Evolutionary conservation across 2,888 invertebrate species (phyloP), one percentile per base, ranked within the genome.

Genomic region (Drosophila macrospina): DNA sequence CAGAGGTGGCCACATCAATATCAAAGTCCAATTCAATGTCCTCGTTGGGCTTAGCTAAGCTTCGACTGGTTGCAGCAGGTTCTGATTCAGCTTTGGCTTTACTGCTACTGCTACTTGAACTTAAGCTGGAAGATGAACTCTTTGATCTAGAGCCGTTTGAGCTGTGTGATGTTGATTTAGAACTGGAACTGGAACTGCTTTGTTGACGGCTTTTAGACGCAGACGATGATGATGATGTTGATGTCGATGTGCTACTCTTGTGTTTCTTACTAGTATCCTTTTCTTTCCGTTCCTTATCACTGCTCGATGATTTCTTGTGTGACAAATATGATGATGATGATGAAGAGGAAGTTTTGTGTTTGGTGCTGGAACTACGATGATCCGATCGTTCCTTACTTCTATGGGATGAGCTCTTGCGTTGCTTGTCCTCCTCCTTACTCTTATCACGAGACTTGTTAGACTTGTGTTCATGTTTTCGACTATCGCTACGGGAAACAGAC

Each of bases 1-100:
- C 95, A 88, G 95, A 94, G 26, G 88, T 84, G 8, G 86, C 82
- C 11, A 87, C 41, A 24, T 81, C 80, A 3, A 62, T 74, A 32
- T 77, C 76, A 28, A 67, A 78, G 39, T 82, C 77, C 16, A 79
- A 6, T 67, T 90, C 91, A 39, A 91, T 91, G 79, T 93, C 92
- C 84, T 71, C 62, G 0, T 13, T 10, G 2, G 44, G 0, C 15
- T 64, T 16, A 7, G 11, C 41, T 11, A 20, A 5, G 26, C 32
- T 45, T 7, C 55, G 44, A 1, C 28, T 61, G 1, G 13, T 3
- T 5, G 30, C 54, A 13, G 24, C 30, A 11, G 37, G 5, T 39
- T n/a, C 50, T 16, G 24, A n/a, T 11, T 67, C 51, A 5, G 60
- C 39, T 44, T 66, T 63, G 1, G 60, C 5, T 41, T 77, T 76